phyloP scores from a whole-genome alignment of 1,140 invertebrate species.

The Pentalonia nigronervosa region DNA sequence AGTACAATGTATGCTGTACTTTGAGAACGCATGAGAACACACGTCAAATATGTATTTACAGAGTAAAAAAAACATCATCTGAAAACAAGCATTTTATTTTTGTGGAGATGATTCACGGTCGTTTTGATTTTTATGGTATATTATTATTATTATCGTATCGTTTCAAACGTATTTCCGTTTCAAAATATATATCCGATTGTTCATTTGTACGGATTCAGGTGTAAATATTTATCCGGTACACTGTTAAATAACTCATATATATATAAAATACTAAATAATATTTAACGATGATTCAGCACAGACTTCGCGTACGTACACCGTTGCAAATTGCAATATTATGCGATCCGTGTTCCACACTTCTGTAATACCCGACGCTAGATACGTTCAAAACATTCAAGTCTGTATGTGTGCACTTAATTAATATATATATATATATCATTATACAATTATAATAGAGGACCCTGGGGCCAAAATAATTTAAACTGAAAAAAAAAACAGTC shows the following conservation, averaged over 20 bases:
- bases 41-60: background rate
- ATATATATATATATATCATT: background rate
- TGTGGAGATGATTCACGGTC: background rate
- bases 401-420: slow-evolving; percentile 17
- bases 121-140: background rate
- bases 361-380: background rate
- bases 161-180: background rate
- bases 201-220: background rate
- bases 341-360: background rate
- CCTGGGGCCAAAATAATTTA: background rate
- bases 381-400: slow-evolving; percentile 1
- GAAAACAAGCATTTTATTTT: background rate
- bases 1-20: too few relatives aligned
- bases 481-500: background rate
- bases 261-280: background rate
- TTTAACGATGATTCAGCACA: background rate
- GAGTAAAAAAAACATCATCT: background rate
- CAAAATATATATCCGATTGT: background rate
- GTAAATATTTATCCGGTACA: background rate
- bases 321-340: background rate
- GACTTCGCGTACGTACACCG: background rate
- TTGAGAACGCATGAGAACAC: background rate
- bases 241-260: background rate
- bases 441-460: slow-evolving; percentile 6
- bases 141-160: background rate